These are phyloP conservation scores for Oreochromis grahami DNA, from an alignment of 2,797 vertebrate species.

Conservation along the genomic window DNA sequence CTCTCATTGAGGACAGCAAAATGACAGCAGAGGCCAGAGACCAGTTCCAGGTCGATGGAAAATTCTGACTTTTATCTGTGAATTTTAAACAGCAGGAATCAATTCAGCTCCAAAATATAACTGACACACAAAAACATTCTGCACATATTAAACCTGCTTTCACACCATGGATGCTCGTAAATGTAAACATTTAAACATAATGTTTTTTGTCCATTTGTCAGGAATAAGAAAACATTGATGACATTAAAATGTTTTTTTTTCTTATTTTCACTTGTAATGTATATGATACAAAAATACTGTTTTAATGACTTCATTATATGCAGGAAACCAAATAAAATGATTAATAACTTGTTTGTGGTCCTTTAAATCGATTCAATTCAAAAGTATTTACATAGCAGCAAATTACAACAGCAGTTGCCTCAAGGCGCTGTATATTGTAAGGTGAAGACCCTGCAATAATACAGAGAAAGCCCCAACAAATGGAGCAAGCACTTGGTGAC, in stretches of 20 bases:
- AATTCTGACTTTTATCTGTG: background rate
- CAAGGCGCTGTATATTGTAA: background rate
- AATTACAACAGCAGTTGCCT: background rate
- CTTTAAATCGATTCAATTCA: background rate
- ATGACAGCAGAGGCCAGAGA: background rate
- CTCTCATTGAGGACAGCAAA: background rate
- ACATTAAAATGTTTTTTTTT: background rate
- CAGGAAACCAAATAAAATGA: background rate
- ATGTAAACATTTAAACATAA: background rate
- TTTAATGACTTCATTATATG: background rate
- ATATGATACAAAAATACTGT: fast-evolving
- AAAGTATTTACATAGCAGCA: background rate
- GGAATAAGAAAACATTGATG: background rate
- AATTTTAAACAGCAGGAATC: background rate
- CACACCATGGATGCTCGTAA: background rate
- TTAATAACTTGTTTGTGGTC: background rate
- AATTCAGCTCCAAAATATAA: background rate
- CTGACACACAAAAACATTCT: background rate
- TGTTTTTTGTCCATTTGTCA: background rate
- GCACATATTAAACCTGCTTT: background rate
- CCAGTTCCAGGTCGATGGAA: fast-evolving
- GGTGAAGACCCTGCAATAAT: background rate
- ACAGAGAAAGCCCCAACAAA: background rate
- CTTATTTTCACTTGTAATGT: background rate
- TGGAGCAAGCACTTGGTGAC: background rate